These are phyloP conservation scores for Tortrix viridana DNA, from an alignment of 2,888 invertebrate species.

Conservation along the genomic window DNA sequence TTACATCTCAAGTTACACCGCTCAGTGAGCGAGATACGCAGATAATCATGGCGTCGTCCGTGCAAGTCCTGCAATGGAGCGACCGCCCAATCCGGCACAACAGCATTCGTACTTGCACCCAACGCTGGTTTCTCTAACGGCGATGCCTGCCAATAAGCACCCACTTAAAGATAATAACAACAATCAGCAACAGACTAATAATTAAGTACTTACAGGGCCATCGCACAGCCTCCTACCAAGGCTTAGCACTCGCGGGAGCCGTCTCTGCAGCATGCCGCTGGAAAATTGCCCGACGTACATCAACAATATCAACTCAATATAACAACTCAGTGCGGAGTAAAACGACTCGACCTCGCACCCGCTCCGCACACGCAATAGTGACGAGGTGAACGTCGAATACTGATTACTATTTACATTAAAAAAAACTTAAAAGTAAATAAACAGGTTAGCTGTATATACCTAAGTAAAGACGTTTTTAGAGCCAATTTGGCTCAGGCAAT, in stretches of 20 bases:
- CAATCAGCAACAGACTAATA: too few species aligned
- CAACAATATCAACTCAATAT: too few species aligned
- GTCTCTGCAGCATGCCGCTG: constrained; percentile 28
- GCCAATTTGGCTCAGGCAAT: too few species aligned
- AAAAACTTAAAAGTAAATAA: too few species aligned
- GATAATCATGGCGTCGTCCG: constrained; percentile 95
- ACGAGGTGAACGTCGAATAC: too few species aligned
- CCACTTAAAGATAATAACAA: too few species aligned
- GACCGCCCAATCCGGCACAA: constrained; percentile 29
- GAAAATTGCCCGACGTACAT: too few species aligned
- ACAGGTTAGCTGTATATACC: too few species aligned
- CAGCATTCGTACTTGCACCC: constrained; percentile 19
- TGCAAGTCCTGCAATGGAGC: constrained; percentile 90
- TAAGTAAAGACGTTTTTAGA: too few species aligned
- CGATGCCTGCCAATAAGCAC: constrained; percentile 12
- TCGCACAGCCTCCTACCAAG: constrained; percentile 38
- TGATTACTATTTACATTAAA: too few species aligned
- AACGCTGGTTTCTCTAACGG: constrained; percentile 27
- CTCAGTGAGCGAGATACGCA: constrained; percentile 98
- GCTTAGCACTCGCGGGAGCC: constrained; percentile 17
- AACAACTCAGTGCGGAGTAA: background rate
- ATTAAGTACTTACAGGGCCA: constrained; percentile 36
- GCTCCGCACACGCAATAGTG: constrained; percentile 14
- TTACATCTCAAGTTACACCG: constrained; percentile 98
- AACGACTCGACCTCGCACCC: constrained; percentile 15